A percentile compares a stretch with the other conserved stretches of the same genome.
Conservation (phyloP, 64 coral and sea anemone genomes). For the Orbicella faveolata region DNA sequence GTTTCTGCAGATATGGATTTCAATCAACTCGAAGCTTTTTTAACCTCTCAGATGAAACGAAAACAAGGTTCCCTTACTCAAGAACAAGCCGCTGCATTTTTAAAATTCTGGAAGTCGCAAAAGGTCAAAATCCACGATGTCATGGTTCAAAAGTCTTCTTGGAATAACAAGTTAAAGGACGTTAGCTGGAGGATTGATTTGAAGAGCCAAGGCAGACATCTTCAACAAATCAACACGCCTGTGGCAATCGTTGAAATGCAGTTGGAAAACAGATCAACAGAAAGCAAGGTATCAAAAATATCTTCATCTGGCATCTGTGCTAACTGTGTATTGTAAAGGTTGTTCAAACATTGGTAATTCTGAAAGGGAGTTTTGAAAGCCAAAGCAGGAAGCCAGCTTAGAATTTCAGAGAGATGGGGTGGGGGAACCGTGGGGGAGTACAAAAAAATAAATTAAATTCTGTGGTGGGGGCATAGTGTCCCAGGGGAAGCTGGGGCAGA, state of each 20-base stretch:
- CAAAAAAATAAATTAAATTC: too few species aligned
- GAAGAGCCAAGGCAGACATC: conserved; percentile 85
- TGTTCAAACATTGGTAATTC: too few species aligned
- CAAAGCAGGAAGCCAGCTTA: too few species aligned
- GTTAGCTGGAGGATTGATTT: conserved; percentile 97
- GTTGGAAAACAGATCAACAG: conserved; percentile 68
- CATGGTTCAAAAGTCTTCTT: conserved; percentile 83
- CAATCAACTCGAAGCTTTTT: conserved; percentile 94
- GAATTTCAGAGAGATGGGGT: too few species aligned
- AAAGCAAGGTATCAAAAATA: conserved; percentile 13
- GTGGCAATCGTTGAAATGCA: conserved; percentile 99
- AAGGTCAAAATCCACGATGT: conserved; percentile 93
- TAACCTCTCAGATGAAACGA: conserved; percentile 88
- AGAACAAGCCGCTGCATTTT: conserved; percentile 93
- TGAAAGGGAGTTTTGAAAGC: too few species aligned
- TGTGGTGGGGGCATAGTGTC: too few species aligned
- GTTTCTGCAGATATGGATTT: conserved; percentile 95
- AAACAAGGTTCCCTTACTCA: conserved; percentile 80
- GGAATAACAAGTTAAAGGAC: conserved; percentile 93
- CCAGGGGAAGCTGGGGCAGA: too few species aligned
- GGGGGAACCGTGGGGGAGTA: too few species aligned
- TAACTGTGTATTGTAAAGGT: too few species aligned
- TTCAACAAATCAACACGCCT: conserved; percentile 92
- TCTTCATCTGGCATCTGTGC: too few species aligned
- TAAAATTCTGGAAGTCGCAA: conserved; percentile 98